Base-by-base conservation (phyloP, 2,113 vertebrate species). In the Tychaedon coryphoeus region DNA sequence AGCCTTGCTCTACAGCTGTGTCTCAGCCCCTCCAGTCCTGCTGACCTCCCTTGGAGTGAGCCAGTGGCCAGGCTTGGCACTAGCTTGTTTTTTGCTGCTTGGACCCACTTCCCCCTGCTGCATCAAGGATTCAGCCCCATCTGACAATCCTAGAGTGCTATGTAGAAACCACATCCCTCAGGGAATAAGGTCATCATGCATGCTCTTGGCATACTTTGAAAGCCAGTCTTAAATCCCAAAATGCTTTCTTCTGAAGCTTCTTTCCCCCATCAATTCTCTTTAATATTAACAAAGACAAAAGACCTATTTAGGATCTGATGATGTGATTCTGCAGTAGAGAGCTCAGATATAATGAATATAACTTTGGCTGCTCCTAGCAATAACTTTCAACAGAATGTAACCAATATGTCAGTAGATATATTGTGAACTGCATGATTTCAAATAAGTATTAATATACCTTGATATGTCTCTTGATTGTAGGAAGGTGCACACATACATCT, bases 251-350 rank as follows among this genome's bases (percentile, higher is more conserved):
- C 56, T 58, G 43, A 89, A 89, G 17, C 40, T 86, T 88, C 72
- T 81, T 67, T 62, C 1, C 17, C 9, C 18, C 79, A 77, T 71
- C 50, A 70, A 8, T 83, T 93, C 51, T 92, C 33, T 62, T 88
- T 83, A 92, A 79, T 50, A 88, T 47, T 57, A 90, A 88, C 50
- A 92, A 86, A 76, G 73, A 77, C 70, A 70, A 86, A 94, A 86
- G 42, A 69, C 14, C 22, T 67, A 26, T 90, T 93, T 72, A 88
- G 71, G 73, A 82, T 64, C 40, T 3, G 1, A 58, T 77, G 31
- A 53, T 81, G 53, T 42, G 42, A 90, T 81, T 95, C 50, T 71
- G 80, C 31, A 36, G 19, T 57, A 62, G 48, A 89, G 76, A 85
- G n/a, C 62, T 90, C 80, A 89, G 47, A 65, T 75, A 45, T 17